A percentile compares a stretch with the other conserved stretches of the same genome.
Conservation (phyloP, 2,888 invertebrate genomes). For the Omphaloscelis lunosa region DNA sequence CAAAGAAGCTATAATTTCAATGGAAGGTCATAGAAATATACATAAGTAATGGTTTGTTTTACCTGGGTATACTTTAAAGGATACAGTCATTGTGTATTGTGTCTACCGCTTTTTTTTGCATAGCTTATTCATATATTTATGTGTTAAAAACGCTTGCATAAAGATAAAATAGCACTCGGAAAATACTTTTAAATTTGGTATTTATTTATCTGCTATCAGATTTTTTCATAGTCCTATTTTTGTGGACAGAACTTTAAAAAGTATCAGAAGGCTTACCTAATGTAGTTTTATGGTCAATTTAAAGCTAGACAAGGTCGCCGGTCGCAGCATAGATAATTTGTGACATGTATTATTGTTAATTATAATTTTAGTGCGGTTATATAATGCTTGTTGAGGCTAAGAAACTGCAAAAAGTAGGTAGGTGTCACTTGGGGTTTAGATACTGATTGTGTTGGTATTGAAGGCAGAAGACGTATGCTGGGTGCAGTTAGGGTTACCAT, state of each 20-base stretch:
- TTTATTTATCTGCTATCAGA: no score
- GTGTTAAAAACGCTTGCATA: neutral
- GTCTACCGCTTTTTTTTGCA: neutral
- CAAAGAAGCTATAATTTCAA: constrained; percentile 33
- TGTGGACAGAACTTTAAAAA: neutral
- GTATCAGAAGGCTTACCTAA: constrained; percentile 22
- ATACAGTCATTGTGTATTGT: neutral
- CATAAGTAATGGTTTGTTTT: neutral
- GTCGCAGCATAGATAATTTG: neutral
- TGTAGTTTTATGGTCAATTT: constrained; percentile 38
- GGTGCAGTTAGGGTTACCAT: no score
- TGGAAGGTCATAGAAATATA: constrained; percentile 8
- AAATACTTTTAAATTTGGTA: no score
- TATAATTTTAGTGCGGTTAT: neutral
- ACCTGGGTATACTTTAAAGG: neutral
- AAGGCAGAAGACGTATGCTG: neutral
- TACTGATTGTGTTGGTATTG: neutral
- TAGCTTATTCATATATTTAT: neutral
- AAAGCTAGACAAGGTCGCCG: constrained; percentile 27
- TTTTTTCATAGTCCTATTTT: no score
- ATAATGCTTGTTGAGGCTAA: neutral
- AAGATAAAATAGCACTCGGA: neutral
- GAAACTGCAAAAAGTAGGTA: neutral
- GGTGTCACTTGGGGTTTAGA: neutral
- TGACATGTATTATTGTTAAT: no score